Evolutionary conservation across 2,797 vertebrate genomes (phyloP).

Genomic region (Allobates femoralis): DNA sequence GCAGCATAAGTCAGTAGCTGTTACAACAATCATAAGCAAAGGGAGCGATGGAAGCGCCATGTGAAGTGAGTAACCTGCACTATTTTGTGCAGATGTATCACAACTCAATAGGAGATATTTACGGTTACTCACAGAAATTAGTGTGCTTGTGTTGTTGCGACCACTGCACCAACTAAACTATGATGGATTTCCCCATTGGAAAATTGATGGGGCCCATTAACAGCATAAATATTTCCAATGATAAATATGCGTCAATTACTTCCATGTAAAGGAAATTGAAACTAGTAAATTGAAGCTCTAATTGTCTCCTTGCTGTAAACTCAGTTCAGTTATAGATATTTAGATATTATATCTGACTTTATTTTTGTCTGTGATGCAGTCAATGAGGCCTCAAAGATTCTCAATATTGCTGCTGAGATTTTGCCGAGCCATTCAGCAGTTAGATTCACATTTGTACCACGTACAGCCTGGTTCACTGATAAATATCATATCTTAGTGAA

Average conservation of each 20-base stretch:
- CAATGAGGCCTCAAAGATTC: not conserved
- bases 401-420: not conserved
- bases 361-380: not conserved
- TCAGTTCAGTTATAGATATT: not conserved
- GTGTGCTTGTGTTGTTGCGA: not conserved
- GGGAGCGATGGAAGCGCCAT: too few relatives aligned
- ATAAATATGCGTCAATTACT: not conserved
- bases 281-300: not conserved
- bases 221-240: not conserved
- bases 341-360: not conserved
- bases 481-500: not conserved
- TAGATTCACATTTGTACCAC: not conserved
- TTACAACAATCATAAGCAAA: too few relatives aligned
- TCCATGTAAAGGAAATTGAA: not conserved
- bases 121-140: not conserved
- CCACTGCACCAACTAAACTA: too few relatives aligned
- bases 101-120: not conserved
- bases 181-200: too few relatives aligned
- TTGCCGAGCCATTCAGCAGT: conserved; percentile 6
- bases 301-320: not conserved
- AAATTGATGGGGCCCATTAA: too few relatives aligned
- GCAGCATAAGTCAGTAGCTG: too few relatives aligned
- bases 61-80: too few relatives aligned
- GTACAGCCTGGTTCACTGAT: not conserved
- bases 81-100: too few relatives aligned